A percentile compares a stretch with the other conserved stretches of the same genome.
Conservation (phyloP, 2,113 vertebrate species). For the Riparia riparia region DNA sequence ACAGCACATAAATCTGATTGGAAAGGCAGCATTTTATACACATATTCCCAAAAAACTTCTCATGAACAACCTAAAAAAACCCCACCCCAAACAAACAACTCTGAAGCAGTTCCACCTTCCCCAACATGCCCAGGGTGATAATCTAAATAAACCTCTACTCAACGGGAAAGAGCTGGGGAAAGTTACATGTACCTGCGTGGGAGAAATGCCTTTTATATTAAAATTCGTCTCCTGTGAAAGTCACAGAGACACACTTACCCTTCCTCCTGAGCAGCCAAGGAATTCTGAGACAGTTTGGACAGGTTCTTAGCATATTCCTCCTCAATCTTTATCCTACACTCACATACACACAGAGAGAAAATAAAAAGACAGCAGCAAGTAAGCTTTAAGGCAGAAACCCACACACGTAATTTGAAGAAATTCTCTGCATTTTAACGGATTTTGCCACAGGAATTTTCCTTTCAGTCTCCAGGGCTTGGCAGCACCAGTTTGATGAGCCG, state of each 20-base stretch:
- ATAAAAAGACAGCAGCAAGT: conserved; percentile 50
- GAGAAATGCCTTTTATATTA: conserved; percentile 1
- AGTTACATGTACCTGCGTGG: not conserved
- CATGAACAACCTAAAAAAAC: not conserved
- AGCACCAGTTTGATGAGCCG: not conserved
- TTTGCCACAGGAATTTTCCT: conserved; percentile 34
- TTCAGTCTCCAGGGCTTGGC: conserved; percentile 13
- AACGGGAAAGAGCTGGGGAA: not conserved
- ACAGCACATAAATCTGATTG: not conserved
- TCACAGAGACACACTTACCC: conserved; percentile 83
- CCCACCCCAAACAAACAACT: not conserved
- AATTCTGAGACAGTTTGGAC: conserved; percentile 94
- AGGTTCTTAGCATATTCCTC: conserved; percentile 98
- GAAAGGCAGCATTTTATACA: not conserved
- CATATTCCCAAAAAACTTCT: not conserved
- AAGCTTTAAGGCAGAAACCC: conserved; percentile 38
- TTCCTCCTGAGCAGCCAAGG: conserved; percentile 93
- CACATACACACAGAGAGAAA: conserved; percentile 9
- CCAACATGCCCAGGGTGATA: not conserved
- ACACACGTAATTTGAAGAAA: conserved; percentile 27
- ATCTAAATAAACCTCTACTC: not conserved
- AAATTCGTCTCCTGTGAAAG: not conserved
- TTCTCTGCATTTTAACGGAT: conserved; percentile 29
- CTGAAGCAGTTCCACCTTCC: not conserved
- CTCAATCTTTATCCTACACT: conserved; percentile 95